These are phyloP conservation scores for Sylvietta virens DNA, from an alignment of 2,113 vertebrate genomes.

Conservation along the genomic window DNA sequence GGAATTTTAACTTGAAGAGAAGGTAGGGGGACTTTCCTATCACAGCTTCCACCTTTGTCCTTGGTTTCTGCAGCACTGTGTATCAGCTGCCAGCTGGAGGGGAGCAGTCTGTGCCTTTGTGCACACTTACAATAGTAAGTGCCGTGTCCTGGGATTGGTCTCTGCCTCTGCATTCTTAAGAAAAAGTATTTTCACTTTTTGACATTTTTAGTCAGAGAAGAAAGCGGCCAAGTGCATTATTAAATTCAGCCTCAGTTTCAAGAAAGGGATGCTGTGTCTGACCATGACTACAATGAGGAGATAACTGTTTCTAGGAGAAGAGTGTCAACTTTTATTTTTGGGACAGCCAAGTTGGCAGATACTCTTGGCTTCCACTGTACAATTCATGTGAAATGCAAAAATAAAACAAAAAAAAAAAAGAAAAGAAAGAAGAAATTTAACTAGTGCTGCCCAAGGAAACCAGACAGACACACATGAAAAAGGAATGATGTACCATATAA, in stretches of 20 bases:
- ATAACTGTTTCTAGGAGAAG: slow-evolving; percentile 40
- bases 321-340: slow-evolving; percentile 57
- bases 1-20: neutral
- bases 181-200: neutral
- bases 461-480: slow-evolving; percentile 44
- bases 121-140: neutral
- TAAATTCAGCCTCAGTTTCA: neutral
- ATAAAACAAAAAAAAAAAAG: neutral
- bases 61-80: neutral
- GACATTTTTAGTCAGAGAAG: slow-evolving; percentile 36
- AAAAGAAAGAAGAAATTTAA: neutral
- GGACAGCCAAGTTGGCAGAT: slow-evolving; percentile 27
- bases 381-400: neutral
- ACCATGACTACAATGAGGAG: slow-evolving; percentile 15
- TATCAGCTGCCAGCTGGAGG: neutral
- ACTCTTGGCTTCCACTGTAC: neutral
- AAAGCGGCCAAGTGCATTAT: neutral
- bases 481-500: slow-evolving; percentile 27
- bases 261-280: slow-evolving; percentile 25
- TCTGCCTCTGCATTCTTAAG: neutral
- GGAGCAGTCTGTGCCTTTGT: neutral
- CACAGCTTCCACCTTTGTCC: neutral
- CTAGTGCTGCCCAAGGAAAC: slow-evolving; percentile 14
- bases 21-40: neutral
- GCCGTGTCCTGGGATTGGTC: neutral